phyloP scores from a whole-genome alignment of 2,888 invertebrate species.

The Caenorhabditis imperialis region DNA sequence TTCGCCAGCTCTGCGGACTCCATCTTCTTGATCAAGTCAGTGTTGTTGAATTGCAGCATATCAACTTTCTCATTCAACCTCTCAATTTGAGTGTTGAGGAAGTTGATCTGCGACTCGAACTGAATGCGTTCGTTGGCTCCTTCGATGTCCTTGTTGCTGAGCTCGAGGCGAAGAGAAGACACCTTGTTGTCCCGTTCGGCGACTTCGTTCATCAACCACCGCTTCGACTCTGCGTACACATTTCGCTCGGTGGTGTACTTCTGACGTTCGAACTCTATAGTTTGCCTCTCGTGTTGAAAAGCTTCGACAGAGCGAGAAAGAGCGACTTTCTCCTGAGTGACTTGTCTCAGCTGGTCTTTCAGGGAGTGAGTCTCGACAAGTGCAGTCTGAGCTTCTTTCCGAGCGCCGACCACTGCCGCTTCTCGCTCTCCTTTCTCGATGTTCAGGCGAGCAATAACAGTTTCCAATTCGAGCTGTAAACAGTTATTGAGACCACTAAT shows the following conservation, averaged over 20 bases:
- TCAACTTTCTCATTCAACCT: constrained; percentile 34
- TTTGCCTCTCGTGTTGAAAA: constrained; percentile 43
- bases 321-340: constrained; percentile 40
- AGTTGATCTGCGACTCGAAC: constrained; percentile 19
- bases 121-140: constrained; percentile 36
- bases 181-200: constrained; percentile 66
- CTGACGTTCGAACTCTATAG: constrained; percentile 55
- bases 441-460: constrained; percentile 48
- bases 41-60: constrained; percentile 19
- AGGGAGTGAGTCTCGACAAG: constrained; percentile 47
- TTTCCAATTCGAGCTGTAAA: constrained; percentile 53
- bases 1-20: constrained; percentile 34
- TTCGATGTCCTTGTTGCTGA: constrained; percentile 42
- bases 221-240: constrained; percentile 53
- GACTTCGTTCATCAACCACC: constrained; percentile 65
- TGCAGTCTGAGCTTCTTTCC: constrained; percentile 60
- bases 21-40: constrained; percentile 18
- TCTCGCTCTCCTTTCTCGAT: constrained; percentile 64
- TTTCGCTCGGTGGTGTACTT: constrained; percentile 40
- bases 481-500: background rate
- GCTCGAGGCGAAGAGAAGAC: constrained; percentile 63
- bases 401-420: constrained; percentile 47
- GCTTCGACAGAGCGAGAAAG: constrained; percentile 34
- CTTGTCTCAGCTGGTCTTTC: constrained; percentile 49
- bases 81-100: constrained; percentile 21